These are phyloP conservation scores for Chelmon rostratus DNA, from an alignment of 2,797 vertebrate species.

Conservation along the genomic window DNA sequence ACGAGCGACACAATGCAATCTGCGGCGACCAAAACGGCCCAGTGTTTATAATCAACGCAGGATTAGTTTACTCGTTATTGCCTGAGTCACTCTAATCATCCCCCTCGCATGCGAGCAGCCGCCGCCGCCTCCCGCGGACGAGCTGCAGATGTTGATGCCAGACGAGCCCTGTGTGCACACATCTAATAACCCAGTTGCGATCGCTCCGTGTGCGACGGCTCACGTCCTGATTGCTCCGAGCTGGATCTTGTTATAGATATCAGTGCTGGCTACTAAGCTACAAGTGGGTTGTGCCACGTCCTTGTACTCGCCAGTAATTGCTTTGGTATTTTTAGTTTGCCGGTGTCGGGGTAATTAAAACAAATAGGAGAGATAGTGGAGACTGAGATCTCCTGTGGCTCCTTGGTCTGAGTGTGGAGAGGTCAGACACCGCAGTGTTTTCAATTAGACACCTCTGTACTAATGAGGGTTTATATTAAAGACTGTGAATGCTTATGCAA, in stretches of 20 bases:
- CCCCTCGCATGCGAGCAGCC: constrained; percentile 34
- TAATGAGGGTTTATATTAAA: constrained; percentile 73
- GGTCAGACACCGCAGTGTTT: constrained; percentile 70
- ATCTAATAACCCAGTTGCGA: constrained; percentile 65
- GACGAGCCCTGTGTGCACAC: constrained; percentile 33
- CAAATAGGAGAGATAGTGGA: constrained; percentile 72
- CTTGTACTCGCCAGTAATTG: constrained; percentile 77
- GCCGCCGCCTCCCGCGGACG: constrained; percentile 52
- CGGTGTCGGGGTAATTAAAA: constrained; percentile 82
- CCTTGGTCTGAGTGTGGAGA: constrained; percentile 55
- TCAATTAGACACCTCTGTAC: constrained; percentile 71
- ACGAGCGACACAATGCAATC: constrained; percentile 10
- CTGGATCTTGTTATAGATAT: constrained; percentile 84
- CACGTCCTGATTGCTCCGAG: constrained; percentile 65
- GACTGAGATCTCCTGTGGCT: constrained; percentile 67
- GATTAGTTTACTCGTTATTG: constrained; percentile 64
- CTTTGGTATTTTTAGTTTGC: constrained; percentile 80
- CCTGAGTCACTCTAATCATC: constrained; percentile 53
- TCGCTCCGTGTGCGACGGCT: constrained; percentile 29
- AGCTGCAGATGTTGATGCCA: constrained; percentile 42
- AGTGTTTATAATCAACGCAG: constrained; percentile 51
- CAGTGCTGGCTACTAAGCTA: constrained; percentile 58
- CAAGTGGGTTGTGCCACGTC: constrained; percentile 68
- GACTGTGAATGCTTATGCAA: constrained; percentile 42
- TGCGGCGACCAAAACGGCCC: constrained; percentile 15